phyloP scores from a whole-genome alignment of 2,113 vertebrate genomes.

The Lanius ludovicianus region DNA sequence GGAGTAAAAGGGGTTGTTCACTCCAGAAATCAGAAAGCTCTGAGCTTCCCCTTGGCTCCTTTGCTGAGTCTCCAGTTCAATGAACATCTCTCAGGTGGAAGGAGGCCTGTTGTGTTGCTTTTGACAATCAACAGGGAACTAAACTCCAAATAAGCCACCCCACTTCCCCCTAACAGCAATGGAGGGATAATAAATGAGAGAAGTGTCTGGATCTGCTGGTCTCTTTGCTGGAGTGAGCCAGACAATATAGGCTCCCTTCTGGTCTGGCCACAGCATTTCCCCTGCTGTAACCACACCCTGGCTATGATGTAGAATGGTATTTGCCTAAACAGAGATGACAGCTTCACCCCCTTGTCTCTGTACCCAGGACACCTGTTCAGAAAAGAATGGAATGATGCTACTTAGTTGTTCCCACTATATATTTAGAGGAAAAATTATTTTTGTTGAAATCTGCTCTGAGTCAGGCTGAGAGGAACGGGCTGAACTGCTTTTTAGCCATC shows the following conservation, averaged over 20 bases:
- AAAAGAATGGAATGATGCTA: background rate
- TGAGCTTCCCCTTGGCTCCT: background rate
- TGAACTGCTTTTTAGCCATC: background rate
- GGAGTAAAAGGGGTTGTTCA: background rate
- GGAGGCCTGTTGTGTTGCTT: background rate
- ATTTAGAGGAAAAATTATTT: background rate
- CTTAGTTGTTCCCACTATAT: background rate
- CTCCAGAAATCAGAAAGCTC: background rate
- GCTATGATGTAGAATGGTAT: background rate
- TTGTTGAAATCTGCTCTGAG: background rate
- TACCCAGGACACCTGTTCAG: background rate
- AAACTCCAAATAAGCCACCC: background rate
- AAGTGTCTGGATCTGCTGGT: fast-evolving
- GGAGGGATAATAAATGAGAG: background rate
- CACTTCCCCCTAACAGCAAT: background rate
- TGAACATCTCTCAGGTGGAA: background rate
- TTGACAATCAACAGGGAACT: background rate
- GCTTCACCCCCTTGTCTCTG: background rate
- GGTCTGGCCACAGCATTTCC: background rate
- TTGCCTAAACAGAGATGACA: background rate
- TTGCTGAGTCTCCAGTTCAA: fast-evolving
- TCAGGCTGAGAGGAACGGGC: background rate
- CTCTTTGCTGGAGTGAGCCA: background rate
- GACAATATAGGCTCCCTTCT: background rate
- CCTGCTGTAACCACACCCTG: background rate